Conservation (phyloP, 1,140 invertebrate genomes). For the Apis dorsata region DNA sequence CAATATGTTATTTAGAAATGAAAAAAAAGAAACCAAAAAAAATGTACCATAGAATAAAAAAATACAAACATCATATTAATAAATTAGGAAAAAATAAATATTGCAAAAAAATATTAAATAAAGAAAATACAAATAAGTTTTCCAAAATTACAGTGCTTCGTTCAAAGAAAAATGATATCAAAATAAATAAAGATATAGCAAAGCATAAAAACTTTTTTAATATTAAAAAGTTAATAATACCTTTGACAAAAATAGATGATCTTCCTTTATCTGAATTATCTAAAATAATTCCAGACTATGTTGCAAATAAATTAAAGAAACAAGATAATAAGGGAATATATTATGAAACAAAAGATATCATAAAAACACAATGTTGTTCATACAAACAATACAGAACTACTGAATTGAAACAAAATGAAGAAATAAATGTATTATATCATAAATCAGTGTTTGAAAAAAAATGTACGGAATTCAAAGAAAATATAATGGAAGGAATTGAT, state of each 20-base stretch:
- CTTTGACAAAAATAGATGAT: slow-evolving; percentile 10
- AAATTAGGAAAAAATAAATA: not conserved
- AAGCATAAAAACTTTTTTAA: not conserved
- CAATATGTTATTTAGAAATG: not conserved
- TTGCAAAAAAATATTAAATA: no score
- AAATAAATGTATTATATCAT: not conserved
- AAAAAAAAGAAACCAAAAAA: not conserved
- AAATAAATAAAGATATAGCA: not conserved
- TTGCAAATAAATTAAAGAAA: not conserved
- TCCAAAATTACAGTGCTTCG: no score
- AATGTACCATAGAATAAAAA: not conserved
- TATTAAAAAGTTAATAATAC: not conserved
- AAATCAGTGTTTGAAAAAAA: not conserved
- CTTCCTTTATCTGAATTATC: not conserved
- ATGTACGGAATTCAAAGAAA: not conserved
- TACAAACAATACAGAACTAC: not conserved
- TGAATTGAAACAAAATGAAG: not conserved
- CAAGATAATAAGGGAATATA: not conserved
- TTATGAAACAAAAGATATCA: not conserved
- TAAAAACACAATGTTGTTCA: not conserved
- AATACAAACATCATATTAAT: not conserved
- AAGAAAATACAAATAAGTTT: not conserved
- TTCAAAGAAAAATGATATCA: not conserved
- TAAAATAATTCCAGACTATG: not conserved
- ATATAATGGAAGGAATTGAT: not conserved